phyloP scores from a whole-genome alignment of 1,140 invertebrate species.

The Argopecten irradians region DNA sequence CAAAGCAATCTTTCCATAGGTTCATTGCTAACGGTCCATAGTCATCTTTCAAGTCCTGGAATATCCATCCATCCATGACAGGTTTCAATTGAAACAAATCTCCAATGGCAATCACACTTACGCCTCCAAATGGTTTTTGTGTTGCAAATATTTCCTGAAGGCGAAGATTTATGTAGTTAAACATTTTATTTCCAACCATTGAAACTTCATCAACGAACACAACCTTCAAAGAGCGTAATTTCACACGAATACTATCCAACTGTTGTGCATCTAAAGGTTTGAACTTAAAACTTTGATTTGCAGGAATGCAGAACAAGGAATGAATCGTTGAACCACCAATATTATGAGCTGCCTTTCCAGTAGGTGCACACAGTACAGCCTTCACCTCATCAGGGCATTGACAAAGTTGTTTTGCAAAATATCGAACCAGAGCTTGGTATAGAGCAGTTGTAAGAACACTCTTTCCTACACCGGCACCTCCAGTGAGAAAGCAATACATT shows the following conservation, averaged over 20 bases:
- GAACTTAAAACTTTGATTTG: constrained; percentile 45
- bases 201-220: constrained; percentile 59
- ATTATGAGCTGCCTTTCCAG: constrained; percentile 50
- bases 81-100: not conserved
- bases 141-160: constrained; percentile 49
- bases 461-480: constrained; percentile 55
- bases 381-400: constrained; percentile 32
- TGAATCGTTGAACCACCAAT: constrained; percentile 38
- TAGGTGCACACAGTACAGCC: constrained; percentile 44
- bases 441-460: constrained; percentile 39
- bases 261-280: constrained; percentile 45
- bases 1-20: not conserved
- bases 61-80: not conserved
- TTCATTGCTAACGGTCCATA: not conserved
- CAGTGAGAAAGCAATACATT: constrained; percentile 42
- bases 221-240: constrained; percentile 28
- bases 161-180: constrained; percentile 50
- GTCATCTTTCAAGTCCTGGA: not conserved
- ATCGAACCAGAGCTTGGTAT: constrained; percentile 44
- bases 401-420: not conserved
- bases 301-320: constrained; percentile 45
- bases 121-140: not conserved
- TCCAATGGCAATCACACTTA: not conserved
- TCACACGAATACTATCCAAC: constrained; percentile 32
- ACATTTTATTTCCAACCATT: constrained; percentile 55